These are phyloP conservation scores for Metaphire vulgaris DNA, from an alignment of 1,140 invertebrate species.

Conservation along the genomic window DNA sequence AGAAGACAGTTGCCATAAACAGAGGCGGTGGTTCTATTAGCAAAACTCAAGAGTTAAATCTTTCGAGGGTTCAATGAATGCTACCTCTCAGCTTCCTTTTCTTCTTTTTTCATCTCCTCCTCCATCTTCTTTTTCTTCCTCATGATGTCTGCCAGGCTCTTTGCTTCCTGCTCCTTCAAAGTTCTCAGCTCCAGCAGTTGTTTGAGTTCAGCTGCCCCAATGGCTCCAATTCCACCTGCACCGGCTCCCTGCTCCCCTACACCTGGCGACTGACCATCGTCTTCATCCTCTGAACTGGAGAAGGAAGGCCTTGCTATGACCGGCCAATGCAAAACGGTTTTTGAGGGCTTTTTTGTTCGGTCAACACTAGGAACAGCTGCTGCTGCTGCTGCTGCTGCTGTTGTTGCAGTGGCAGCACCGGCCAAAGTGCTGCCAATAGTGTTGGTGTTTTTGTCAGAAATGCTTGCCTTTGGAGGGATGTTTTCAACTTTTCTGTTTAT, in stretches of 20 bases:
- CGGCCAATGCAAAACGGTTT: too few relatives aligned
- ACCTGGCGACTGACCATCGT: constrained; percentile 54
- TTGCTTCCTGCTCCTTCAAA: constrained; percentile 55
- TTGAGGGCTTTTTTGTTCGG: not conserved
- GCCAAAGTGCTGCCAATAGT: too few relatives aligned
- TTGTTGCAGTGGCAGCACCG: not conserved
- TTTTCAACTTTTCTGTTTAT: not conserved
- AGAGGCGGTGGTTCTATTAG: too few relatives aligned
- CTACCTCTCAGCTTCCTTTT: constrained; percentile 20
- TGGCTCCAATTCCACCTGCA: constrained; percentile 54
- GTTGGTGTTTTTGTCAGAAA: not conserved
- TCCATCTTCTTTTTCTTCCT: constrained; percentile 38
- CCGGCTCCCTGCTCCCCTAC: constrained; percentile 56
- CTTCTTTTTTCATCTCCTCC: constrained; percentile 40
- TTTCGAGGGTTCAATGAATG: too few relatives aligned
- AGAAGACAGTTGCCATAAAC: too few relatives aligned
- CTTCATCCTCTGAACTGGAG: not conserved
- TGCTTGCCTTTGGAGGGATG: not conserved
- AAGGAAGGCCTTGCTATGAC: not conserved
- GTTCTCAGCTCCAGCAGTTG: constrained; percentile 52
- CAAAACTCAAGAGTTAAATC: too few relatives aligned
- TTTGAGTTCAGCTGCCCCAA: constrained; percentile 57
- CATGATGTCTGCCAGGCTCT: constrained; percentile 43
- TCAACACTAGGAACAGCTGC: not conserved
- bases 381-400: not conserved